phyloP scores from a whole-genome alignment of 2,797 vertebrate species.

The Petrocephalus schoutedeni region DNA sequence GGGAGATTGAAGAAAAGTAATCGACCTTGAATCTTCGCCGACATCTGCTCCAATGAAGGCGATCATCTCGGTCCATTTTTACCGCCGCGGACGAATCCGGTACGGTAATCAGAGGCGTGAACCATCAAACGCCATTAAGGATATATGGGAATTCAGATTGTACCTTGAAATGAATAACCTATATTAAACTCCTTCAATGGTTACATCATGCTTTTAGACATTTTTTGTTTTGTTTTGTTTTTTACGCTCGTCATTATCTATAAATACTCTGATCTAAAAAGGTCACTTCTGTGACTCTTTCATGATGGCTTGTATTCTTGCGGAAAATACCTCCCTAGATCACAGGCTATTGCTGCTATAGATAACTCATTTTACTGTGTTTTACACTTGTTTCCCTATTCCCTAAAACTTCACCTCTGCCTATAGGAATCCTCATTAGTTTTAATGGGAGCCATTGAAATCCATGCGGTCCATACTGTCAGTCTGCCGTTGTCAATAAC shows the following conservation, averaged over 20 bases:
- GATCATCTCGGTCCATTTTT: neutral
- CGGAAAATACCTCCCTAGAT: neutral
- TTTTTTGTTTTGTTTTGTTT: neutral
- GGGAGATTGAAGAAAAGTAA: conserved; percentile 17
- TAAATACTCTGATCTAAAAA: conserved; percentile 5
- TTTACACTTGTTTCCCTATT: conserved; percentile 38
- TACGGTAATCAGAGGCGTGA: neutral
- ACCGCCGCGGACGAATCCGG: neutral
- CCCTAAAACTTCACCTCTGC: conserved; percentile 19
- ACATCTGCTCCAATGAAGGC: neutral
- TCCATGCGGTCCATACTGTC: neutral
- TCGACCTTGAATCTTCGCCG: conserved; percentile 2
- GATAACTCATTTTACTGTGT: conserved; percentile 22
- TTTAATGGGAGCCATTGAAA: neutral
- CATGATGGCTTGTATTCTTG: neutral
- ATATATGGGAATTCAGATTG: neutral
- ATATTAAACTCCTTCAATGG: neutral
- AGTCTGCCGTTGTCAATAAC: neutral
- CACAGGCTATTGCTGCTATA: neutral
- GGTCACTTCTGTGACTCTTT: conserved; percentile 6
- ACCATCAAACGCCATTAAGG: neutral
- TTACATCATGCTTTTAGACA: neutral
- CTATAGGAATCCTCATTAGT: neutral
- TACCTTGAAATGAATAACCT: neutral
- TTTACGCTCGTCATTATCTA: neutral